Evolutionary conservation across 2,888 invertebrate species (phyloP).

Genomic region (Tetragnatha montana): DNA sequence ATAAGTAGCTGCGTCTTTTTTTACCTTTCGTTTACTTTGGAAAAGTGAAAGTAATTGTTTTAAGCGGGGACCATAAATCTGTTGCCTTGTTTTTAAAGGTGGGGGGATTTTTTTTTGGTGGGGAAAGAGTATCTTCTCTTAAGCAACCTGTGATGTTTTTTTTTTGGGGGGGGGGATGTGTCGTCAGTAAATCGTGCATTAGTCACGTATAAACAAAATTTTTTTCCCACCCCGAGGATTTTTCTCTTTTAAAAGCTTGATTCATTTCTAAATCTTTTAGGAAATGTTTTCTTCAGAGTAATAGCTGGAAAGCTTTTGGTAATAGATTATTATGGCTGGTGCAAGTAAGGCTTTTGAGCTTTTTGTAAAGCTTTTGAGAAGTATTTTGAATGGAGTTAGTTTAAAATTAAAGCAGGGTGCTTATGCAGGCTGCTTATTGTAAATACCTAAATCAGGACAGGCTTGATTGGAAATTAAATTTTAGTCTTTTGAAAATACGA

Average conservation of each 20-base stretch:
- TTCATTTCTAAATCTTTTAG: neutral
- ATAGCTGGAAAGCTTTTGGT: too few relatives aligned
- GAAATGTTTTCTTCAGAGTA: neutral
- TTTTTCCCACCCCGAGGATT: too few relatives aligned
- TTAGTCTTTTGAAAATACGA: too few relatives aligned
- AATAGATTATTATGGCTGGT: too few relatives aligned
- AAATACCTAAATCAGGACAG: too few relatives aligned
- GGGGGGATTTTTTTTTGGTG: neutral
- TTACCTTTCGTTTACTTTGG: neutral
- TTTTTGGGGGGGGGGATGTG: neutral
- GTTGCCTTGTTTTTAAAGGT: neutral
- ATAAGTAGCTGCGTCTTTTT: slow-evolving; percentile 23
- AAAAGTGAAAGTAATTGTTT: neutral
- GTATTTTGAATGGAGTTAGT: too few relatives aligned
- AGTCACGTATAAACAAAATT: neutral
- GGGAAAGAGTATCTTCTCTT: neutral
- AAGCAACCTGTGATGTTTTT: neutral
- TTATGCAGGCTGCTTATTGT: too few relatives aligned
- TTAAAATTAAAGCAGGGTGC: too few relatives aligned
- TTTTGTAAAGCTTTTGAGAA: too few relatives aligned
- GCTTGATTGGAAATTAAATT: too few relatives aligned
- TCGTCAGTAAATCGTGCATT: neutral
- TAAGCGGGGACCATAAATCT: slow-evolving; percentile 2
- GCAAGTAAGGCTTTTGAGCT: too few relatives aligned
- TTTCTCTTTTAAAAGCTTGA: neutral